These are phyloP conservation scores for Eubasilissa regina DNA, from an alignment of 1,140 invertebrate species.

Conservation along the genomic window DNA sequence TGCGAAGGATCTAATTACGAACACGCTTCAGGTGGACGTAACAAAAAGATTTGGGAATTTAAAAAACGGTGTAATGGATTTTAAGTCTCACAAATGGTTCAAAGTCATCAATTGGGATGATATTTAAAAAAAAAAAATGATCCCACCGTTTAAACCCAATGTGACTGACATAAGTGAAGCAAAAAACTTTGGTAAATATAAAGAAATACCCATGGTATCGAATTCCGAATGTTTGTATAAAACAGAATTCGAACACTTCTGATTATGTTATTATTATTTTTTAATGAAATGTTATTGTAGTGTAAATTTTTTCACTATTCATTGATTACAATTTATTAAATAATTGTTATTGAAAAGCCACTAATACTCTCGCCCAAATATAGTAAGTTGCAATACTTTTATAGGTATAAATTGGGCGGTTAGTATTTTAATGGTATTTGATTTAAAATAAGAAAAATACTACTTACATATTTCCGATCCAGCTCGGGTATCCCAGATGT, in stretches of 20 bases:
- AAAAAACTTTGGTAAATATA: conserved; percentile 82
- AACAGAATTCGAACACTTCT: conserved; percentile 69
- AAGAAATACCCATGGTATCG: conserved; percentile 63
- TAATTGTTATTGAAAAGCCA: too few relatives aligned
- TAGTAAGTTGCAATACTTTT: too few relatives aligned
- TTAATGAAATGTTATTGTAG: too few relatives aligned
- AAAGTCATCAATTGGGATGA: conserved; percentile 87
- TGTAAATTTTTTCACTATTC: too few relatives aligned
- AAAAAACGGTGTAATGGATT: conserved; percentile 82
- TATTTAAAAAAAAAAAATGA: conserved; percentile 85
- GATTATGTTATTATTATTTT: too few relatives aligned
- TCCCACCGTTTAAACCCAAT: conserved; percentile 84
- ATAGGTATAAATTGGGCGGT: too few relatives aligned
- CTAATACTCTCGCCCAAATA: too few relatives aligned
- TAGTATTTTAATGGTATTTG: too few relatives aligned
- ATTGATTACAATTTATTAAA: too few relatives aligned
- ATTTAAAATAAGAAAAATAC: too few relatives aligned
- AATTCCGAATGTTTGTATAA: conserved; percentile 64
- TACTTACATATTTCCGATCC: too few relatives aligned
- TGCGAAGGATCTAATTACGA: conserved; percentile 89
- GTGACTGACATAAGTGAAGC: conserved; percentile 80
- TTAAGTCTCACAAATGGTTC: conserved; percentile 82
- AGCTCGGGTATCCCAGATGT: too few relatives aligned
- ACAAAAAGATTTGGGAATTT: conserved; percentile 93
- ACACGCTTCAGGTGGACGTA: conserved; percentile 89